Evolutionary conservation across 2,888 invertebrate genomes (phyloP).

Genomic region (Gymnoscelis rufifasciata): DNA sequence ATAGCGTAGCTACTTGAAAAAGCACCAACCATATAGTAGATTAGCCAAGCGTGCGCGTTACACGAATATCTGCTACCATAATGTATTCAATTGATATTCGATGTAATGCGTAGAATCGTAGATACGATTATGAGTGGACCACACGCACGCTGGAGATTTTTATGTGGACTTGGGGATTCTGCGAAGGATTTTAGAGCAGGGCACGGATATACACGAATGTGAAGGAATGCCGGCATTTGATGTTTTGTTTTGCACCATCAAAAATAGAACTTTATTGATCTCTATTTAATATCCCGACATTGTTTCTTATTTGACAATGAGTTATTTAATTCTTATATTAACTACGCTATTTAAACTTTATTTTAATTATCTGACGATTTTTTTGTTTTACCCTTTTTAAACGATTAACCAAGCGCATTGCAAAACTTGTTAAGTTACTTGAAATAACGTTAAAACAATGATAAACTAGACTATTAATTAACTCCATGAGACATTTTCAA

Average conservation of each 20-base stretch:
- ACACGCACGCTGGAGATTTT: slow-evolving; percentile 25
- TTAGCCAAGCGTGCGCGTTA: slow-evolving; percentile 19
- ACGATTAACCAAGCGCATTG: too few species aligned
- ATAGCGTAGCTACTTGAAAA: slow-evolving; percentile 15
- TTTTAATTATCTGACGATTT: too few species aligned
- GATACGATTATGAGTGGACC: slow-evolving; percentile 23
- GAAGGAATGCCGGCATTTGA: slow-evolving; percentile 2
- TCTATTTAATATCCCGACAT: neutral
- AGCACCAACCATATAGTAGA: slow-evolving; percentile 14
- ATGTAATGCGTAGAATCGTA: slow-evolving; percentile 26
- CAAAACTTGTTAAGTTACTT: too few species aligned
- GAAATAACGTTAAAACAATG: too few species aligned
- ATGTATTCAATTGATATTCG: slow-evolving; percentile 27
- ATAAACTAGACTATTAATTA: too few species aligned
- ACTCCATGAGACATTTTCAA: too few species aligned
- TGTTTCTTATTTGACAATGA: too few species aligned
- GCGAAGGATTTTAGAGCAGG: slow-evolving; percentile 9
- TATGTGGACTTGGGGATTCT: slow-evolving; percentile 15
- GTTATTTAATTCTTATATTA: too few species aligned
- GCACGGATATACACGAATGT: slow-evolving; percentile 8
- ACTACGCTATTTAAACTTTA: too few species aligned
- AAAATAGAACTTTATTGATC: neutral
- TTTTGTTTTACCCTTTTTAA: too few species aligned
- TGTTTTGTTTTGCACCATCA: slow-evolving; percentile 9
- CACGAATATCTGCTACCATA: slow-evolving; percentile 27